Evolutionary conservation across 2,113 vertebrate species (phyloP).

Genomic region (Nothobranchius furzeri): DNA sequence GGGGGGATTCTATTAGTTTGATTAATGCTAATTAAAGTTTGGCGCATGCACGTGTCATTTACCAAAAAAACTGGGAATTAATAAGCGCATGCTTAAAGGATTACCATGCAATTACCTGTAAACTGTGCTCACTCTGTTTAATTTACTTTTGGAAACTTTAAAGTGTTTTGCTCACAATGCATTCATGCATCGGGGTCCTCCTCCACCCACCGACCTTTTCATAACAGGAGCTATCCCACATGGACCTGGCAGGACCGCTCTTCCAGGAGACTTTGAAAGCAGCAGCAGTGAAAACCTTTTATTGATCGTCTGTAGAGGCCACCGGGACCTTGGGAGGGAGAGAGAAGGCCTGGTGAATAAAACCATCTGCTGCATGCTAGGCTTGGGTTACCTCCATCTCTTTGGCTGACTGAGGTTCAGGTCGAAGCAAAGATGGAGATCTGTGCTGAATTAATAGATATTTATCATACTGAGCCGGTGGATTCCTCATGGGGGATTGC

Average conservation of each 20-base stretch:
- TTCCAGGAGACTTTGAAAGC: not conserved
- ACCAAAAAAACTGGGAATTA: conserved; percentile 19
- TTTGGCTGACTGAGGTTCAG: not conserved
- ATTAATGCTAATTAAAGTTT: conserved; percentile 48
- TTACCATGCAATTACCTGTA: conserved; percentile 12
- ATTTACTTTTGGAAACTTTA: not conserved
- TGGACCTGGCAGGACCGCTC: not conserved
- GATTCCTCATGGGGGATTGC: not conserved
- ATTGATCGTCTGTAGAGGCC: not conserved
- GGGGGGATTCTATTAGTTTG: conserved; percentile 41
- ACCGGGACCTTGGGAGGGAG: not conserved
- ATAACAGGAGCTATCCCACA: not conserved
- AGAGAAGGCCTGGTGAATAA: not conserved
- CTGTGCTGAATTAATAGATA: not conserved
- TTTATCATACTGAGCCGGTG: not conserved
- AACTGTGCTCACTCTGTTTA: not conserved
- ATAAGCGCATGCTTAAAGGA: conserved; percentile 18
- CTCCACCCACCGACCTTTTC: not conserved
- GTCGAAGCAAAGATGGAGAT: not conserved
- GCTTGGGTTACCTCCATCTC: not conserved
- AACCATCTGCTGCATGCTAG: not conserved
- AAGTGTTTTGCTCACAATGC: not conserved
- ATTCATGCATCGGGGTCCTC: not conserved
- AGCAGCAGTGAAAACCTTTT: not conserved
- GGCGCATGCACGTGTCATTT: conserved; percentile 24